A percentile compares a stretch with the other conserved stretches of the same genome.
phyloP scores from a whole-genome alignment of 2,113 vertebrate genomes.

The Oryzias javanicus region DNA sequence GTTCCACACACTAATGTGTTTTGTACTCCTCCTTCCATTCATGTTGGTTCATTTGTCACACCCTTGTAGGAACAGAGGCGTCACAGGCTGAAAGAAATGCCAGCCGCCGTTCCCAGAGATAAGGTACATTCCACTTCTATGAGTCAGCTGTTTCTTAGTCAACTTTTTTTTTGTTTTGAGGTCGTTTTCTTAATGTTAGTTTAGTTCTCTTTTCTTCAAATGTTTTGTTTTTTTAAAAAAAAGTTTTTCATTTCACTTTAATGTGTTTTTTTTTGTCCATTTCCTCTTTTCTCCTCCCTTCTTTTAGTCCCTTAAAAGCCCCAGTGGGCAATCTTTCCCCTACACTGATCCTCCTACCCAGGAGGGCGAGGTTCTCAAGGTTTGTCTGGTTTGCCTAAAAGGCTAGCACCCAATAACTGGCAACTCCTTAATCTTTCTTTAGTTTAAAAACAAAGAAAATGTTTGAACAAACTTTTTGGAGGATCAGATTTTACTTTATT shows the following conservation, averaged over 20 bases:
- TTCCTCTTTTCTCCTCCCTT: constrained; percentile 45
- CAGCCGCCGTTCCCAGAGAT: constrained; percentile 85
- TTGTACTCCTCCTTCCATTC: not conserved
- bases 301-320: constrained; percentile 88
- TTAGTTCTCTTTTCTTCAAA: not conserved
- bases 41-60: constrained; percentile 3
- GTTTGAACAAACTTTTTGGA: not conserved
- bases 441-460: not conserved
- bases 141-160: not conserved
- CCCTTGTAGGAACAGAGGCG: constrained; percentile 89
- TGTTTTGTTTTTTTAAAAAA: not conserved
- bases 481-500: not conserved
- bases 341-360: constrained; percentile 83
- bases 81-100: constrained; percentile 89
- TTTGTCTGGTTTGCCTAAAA: constrained; percentile 79
- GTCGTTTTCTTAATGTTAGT: not conserved
- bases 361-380: constrained; percentile 87
- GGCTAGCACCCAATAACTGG: constrained; percentile 29
- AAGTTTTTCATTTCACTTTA: not conserved
- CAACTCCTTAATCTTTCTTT: not conserved
- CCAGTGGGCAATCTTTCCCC: constrained; percentile 84
- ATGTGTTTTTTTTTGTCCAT: constrained; percentile 16
- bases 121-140: constrained; percentile 79
- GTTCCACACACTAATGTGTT: no score
- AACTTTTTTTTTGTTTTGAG: not conserved